phyloP scores from a whole-genome alignment of 2,888 invertebrate genomes.

The Anarsia innoxiella region DNA sequence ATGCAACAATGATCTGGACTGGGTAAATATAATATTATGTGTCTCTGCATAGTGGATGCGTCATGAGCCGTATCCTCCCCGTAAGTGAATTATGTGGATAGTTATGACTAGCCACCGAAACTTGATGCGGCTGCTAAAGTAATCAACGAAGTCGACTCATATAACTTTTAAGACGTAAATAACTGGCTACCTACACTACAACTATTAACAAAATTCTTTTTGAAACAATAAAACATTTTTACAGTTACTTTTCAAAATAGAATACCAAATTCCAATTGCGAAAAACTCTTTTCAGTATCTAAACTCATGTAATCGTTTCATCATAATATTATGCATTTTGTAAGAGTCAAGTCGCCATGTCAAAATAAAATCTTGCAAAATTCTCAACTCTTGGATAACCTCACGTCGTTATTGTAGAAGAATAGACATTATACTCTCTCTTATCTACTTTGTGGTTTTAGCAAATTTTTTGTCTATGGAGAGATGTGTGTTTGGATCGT shows the following conservation, averaged over 20 bases:
- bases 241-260: neutral
- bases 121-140: neutral
- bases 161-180: neutral
- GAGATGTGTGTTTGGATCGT: no score
- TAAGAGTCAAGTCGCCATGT: conserved; percentile 25
- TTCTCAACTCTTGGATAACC: conserved; percentile 16
- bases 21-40: neutral
- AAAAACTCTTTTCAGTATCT: conserved; percentile 20
- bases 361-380: conserved; percentile 32
- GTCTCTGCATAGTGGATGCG: no score
- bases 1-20: conserved; percentile 1
- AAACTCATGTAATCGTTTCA: conserved; percentile 26
- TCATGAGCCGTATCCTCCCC: neutral
- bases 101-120: neutral
- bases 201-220: no score
- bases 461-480: conserved; percentile 32
- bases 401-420: conserved; percentile 19
- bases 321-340: conserved; percentile 30
- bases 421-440: conserved; percentile 23
- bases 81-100: neutral
- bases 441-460: conserved; percentile 29
- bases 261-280: conserved; percentile 17
- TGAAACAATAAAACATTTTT: no score
- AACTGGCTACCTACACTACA: no score
- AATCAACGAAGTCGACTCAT: neutral